Conservation (phyloP, 1,140 invertebrate genomes). For the Pseudomyrmex dendroicus region DNA sequence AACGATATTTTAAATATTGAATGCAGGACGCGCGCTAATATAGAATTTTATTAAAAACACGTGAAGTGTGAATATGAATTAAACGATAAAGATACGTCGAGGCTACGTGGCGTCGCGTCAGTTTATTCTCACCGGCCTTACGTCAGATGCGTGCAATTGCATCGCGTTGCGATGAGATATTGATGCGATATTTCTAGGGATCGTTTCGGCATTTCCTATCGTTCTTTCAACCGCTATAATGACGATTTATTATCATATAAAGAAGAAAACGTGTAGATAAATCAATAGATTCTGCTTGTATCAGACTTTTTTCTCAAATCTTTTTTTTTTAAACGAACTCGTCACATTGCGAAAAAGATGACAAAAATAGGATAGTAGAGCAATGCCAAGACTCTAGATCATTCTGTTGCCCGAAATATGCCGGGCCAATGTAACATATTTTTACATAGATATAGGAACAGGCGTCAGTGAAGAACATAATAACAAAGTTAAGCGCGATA, state of each 20-base stretch:
- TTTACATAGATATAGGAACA: constrained; percentile 28
- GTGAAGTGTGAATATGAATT: neutral
- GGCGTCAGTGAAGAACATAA: neutral
- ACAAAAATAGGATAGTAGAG: constrained; percentile 62
- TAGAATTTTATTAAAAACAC: neutral
- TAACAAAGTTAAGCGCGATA: neutral
- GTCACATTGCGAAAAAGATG: constrained; percentile 41
- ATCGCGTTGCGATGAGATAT: neutral
- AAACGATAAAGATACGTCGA: neutral
- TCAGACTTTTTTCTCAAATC: neutral
- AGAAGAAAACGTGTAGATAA: neutral
- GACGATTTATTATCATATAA: neutral
- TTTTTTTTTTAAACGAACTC: neutral
- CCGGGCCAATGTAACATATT: constrained; percentile 21
- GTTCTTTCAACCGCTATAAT: neutral
- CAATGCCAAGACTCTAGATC: constrained; percentile 62
- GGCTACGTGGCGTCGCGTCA: neutral
- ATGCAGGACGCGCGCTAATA: neutral
- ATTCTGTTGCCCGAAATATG: constrained; percentile 46
- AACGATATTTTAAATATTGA: constrained; percentile 17
- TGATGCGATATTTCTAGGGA: constrained; percentile 26
- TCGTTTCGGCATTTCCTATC: neutral
- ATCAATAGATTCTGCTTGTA: neutral
- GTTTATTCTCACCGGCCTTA: neutral
- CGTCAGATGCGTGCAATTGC: constrained; percentile 1